These are phyloP conservation scores for Megalops cyprinoides DNA, from an alignment of 2,797 vertebrate species.

Conservation along the genomic window DNA sequence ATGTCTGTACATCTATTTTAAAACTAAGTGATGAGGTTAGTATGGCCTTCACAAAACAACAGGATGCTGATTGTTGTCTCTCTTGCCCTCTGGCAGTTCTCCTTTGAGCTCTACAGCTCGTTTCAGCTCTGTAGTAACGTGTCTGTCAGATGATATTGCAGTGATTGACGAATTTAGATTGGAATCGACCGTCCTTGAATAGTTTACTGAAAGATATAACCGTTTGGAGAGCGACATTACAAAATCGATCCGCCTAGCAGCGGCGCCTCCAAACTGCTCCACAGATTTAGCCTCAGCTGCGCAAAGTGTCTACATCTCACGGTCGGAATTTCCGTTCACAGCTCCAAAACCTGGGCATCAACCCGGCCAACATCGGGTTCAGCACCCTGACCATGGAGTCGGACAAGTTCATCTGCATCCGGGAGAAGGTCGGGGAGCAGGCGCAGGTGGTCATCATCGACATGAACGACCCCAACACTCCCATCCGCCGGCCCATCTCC, in stretches of 20 bases:
- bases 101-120: constrained; percentile 93
- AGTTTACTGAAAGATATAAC: neutral
- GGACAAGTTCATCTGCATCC: constrained; percentile 98
- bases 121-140: neutral
- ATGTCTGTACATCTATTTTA: too few species aligned
- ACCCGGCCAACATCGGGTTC: constrained; percentile 98
- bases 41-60: neutral
- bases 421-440: constrained; percentile 99
- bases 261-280: too few species aligned
- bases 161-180: neutral
- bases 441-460: constrained; percentile 99
- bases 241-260: neutral
- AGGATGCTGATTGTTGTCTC: constrained; percentile 28
- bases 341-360: constrained; percentile 99
- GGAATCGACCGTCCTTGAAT: neutral
- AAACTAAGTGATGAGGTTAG: too few species aligned
- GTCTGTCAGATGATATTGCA: neutral
- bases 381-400: constrained; percentile 99
- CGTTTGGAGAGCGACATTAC: neutral
- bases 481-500: constrained; percentile 96
- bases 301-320: too few species aligned
- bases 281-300: too few species aligned
- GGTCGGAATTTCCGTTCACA: too few species aligned
- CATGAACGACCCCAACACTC: constrained; percentile 96
- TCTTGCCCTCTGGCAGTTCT: constrained; percentile 67